Base-by-base conservation (phyloP, 1,140 invertebrate genomes). In the Dinoponera quadriceps region DNA sequence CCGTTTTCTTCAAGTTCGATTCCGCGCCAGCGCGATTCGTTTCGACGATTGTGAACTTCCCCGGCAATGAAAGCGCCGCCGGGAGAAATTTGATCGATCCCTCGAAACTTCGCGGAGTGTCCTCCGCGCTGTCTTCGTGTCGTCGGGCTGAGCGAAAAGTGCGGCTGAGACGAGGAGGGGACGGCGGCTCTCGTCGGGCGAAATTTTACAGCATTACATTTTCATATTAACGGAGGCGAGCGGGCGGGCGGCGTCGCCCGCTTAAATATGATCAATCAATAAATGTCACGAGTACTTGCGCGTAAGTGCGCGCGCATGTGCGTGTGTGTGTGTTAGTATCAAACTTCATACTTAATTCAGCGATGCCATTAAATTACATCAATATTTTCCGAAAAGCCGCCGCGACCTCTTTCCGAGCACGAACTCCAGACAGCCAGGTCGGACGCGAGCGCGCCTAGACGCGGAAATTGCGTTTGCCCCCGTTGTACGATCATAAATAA, bases 21-120 rank as follows among this genome's bases (percentile, higher is more conserved):
- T 29, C 33, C 57, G 13, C 20, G 57, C 51, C 33, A 77, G 55
- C 59, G 66, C 78, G 72, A 85, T 85, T 72, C 73, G 27, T 85
- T 71, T 78, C 84, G 44, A 83, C 27, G 44, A 57, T 51, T 49
- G 49, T 33, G 49, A 87, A 87, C 71, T 85, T 87, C 71, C 29
- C n/a, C 57, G 25, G 20, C n/a, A 54, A 22, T 60, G 78, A 72
- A 51, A 81, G 3, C n/a, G n/a, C 49, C 59, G 14, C 1, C 20
- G 51, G n/a, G n/a, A 22, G 59, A 75, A 82, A 82, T 78, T 85
- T 49, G 63, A 77, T 83, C 68, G 62, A 29, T 63, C n/a, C 54
- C 2, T 33, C 44, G n/a, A 25, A 57, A 73, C 2, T 48, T 29
- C 78, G 20, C 2, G 0, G 2, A 60, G 71, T 77, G 48, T 44